Base-by-base conservation (phyloP, 2,797 vertebrate species). In the Synanceia verrucosa region DNA sequence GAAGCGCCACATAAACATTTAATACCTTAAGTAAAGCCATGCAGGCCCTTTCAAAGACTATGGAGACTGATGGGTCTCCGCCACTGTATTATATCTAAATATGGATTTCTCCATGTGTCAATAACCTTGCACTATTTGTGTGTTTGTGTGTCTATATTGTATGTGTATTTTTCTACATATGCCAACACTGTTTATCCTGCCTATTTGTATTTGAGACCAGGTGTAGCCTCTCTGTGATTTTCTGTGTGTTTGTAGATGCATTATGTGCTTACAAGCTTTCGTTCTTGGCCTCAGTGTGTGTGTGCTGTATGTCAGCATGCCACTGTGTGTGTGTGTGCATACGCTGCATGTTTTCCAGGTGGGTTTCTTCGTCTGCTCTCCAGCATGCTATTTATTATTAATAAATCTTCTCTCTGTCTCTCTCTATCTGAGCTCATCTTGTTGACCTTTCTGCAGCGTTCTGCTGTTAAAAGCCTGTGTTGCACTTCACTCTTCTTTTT, bases 1-100 rank as follows among this genome's bases (percentile, higher is more conserved):
- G 90, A 86, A 83, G 73, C 48, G 16, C 60, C 82, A 87, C 89
- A 91, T 90, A 93, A 94, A 95, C 91, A 93, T 95, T 94, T 95
- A 89, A 89, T 94, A 86, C 92, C 81, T 74, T 67, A 82, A 92
- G 90, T 90, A 86, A 83, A 93, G 83, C 83, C 37, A 69, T 79
- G 89, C 79, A 89, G 85, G 59, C 76, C 65, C 76, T 89, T 89
- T 85, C 82, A 81, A 19, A 79, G 82, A 88, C 87, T 76, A 65
- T 56, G 60, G 86, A 89, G 88, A 86, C 83, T 77, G 89, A 84
- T 87, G 86, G 85, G 69, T 83, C 87, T 89, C 76, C 74, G 76
- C 63, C 85, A 76, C 89, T 92, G 88, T 91, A 90, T 93, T 89
- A 91, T 92, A 92, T 79, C 91, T 93, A 91, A 89, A 88, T 88